These are phyloP conservation scores for Carcharodon carcharias DNA, from an alignment of 2,797 vertebrate genomes.

Conservation along the genomic window DNA sequence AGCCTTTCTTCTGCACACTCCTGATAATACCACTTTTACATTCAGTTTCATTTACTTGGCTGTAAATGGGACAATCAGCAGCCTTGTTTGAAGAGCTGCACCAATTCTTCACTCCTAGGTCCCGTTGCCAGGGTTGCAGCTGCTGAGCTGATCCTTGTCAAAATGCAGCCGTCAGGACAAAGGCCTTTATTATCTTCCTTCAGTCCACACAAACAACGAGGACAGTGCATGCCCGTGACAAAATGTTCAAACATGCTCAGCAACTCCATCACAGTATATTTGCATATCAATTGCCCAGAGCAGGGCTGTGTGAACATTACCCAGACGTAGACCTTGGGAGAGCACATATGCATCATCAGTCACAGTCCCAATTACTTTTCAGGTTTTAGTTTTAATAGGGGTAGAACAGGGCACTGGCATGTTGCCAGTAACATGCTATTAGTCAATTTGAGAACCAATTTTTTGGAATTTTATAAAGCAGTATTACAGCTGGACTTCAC, in stretches of 20 bases:
- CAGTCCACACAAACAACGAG: constrained; percentile 41
- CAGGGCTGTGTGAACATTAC: constrained; percentile 6
- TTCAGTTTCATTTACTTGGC: constrained; percentile 42
- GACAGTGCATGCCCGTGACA: constrained; percentile 41
- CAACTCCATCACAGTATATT: constrained; percentile 2
- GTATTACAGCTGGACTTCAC: background rate
- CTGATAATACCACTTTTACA: background rate
- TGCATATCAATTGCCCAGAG: constrained; percentile 35
- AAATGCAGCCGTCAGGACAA: constrained; percentile 56
- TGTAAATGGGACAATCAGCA: constrained; percentile 38
- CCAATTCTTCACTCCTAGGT: constrained; percentile 50
- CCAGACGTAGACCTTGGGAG: background rate
- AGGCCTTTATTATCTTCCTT: constrained; percentile 57
- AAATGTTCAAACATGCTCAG: constrained; percentile 29
- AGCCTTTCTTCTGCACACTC: constrained; percentile 34
- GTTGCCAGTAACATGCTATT: background rate
- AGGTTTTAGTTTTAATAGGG: background rate
- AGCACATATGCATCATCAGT: background rate
- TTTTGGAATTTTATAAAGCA: background rate
- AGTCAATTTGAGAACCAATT: background rate
- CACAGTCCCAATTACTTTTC: background rate
- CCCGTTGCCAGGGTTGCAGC: constrained; percentile 60
- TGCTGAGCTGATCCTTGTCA: constrained; percentile 51
- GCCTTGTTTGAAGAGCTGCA: constrained; percentile 50
- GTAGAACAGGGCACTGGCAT: background rate